Percentiles rank a stretch among this genome's conserved stretches.
phyloP scores from a whole-genome alignment of 1,140 invertebrate species.

The Drosophila pachea region DNA sequence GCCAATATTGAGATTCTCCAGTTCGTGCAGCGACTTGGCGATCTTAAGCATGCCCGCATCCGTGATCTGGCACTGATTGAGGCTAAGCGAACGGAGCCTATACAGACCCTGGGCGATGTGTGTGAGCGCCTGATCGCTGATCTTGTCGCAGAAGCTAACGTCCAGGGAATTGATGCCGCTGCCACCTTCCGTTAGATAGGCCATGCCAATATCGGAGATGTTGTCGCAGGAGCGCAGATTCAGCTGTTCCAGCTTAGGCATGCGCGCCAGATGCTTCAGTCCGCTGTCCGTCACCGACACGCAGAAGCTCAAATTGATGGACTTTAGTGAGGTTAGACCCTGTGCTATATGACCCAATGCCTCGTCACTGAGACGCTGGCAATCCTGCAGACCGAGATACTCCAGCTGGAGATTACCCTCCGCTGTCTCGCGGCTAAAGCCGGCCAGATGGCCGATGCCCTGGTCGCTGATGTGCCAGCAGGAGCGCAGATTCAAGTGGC shows the following conservation, averaged over 20 bases:
- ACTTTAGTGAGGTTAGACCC: constrained; percentile 86
- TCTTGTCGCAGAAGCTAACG: constrained; percentile 97
- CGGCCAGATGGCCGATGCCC: constrained; percentile 92
- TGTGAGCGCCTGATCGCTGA: constrained; percentile 91
- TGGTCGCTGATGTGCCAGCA: constrained; percentile 95
- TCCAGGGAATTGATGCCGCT: constrained; percentile 89
- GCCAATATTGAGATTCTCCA: constrained; percentile 95
- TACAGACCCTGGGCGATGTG: constrained; percentile 94
- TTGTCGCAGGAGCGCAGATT: constrained; percentile 96
- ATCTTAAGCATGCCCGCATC: constrained; percentile 94
- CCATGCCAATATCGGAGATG: constrained; percentile 94
- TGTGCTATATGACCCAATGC: constrained; percentile 90
- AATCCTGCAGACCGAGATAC: constrained; percentile 94
- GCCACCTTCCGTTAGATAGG: constrained; percentile 91
- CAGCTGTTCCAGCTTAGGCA: constrained; percentile 90
- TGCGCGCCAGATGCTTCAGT: constrained; percentile 91
- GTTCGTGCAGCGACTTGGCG: constrained; percentile 88
- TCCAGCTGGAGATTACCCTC: constrained; percentile 87
- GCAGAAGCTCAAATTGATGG: constrained; percentile 96
- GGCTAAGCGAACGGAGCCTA: constrained; percentile 88
- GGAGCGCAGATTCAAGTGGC: constrained; percentile 90
- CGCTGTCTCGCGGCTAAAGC: constrained; percentile 83
- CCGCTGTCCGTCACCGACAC: constrained; percentile 94
- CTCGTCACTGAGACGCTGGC: constrained; percentile 94
- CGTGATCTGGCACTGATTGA: constrained; percentile 94